Evolutionary conservation across 2,797 vertebrate genomes (phyloP).

Genomic region (Psittacula echo): DNA sequence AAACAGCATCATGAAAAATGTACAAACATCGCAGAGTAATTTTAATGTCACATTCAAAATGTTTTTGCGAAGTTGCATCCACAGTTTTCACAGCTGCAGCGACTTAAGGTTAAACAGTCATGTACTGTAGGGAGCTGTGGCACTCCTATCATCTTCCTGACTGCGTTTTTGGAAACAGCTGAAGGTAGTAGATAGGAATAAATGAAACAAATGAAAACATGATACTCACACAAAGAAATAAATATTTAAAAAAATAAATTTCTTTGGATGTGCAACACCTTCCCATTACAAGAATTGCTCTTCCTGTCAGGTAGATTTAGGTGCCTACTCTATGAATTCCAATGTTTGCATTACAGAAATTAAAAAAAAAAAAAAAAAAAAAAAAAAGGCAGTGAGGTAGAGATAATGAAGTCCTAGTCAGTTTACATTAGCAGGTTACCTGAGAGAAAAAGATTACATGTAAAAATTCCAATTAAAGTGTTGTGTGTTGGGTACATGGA

Average conservation of each 20-base stretch:
- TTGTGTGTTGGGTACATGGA: neutral
- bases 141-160: slow-evolving; percentile 11
- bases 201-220: neutral
- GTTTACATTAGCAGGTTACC: neutral
- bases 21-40: slow-evolving; percentile 77
- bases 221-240: neutral
- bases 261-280: neutral
- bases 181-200: neutral
- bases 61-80: slow-evolving; percentile 70
- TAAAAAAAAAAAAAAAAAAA: neutral
- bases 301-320: neutral
- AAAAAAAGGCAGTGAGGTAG: fast-evolving
- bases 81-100: slow-evolving; percentile 69
- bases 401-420: neutral
- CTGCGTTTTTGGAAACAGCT: slow-evolving; percentile 14
- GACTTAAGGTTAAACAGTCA: slow-evolving; percentile 71
- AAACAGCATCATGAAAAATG: slow-evolving; percentile 77
- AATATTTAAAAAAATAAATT: neutral
- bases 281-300: neutral
- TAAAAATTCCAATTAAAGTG: neutral
- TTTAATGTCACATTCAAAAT: slow-evolving; percentile 79
- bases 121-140: neutral
- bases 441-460: neutral
- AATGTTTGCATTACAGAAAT: neutral
- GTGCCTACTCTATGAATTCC: neutral